A percentile compares a stretch with the other conserved stretches of the same genome.
phyloP scores from a whole-genome alignment of 2,888 invertebrate species.

The Cheilosia grossa region DNA sequence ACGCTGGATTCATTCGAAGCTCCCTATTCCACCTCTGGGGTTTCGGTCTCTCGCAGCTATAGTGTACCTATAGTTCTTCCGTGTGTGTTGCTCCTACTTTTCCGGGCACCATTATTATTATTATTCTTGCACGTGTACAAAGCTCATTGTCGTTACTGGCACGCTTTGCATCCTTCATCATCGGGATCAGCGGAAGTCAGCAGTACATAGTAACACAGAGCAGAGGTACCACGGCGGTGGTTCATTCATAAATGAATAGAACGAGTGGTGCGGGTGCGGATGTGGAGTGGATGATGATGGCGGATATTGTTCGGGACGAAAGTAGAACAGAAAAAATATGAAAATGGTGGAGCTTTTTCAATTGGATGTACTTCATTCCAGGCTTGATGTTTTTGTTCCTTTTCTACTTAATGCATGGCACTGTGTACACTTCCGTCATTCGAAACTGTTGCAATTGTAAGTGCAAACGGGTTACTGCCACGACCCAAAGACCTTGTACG shows the following conservation, averaged over 20 bases:
- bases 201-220: slow-evolving; percentile 3
- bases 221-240: slow-evolving; percentile 33
- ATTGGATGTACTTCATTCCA: slow-evolving; percentile 44
- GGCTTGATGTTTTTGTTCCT: slow-evolving; percentile 20
- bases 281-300: neutral
- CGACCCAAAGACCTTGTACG: slow-evolving; percentile 28
- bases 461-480: slow-evolving; percentile 49
- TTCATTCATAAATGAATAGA: slow-evolving; percentile 68
- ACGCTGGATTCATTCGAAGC: slow-evolving; percentile 55
- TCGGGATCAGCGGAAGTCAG: slow-evolving; percentile 5
- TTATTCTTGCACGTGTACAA: slow-evolving; percentile 37
- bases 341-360: slow-evolving; percentile 30
- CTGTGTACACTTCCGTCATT: slow-evolving; percentile 60
- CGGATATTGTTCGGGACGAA: slow-evolving; percentile 15
- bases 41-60: neutral
- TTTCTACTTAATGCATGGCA: slow-evolving; percentile 44
- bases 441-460: slow-evolving; percentile 61
- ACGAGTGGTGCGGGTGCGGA: slow-evolving; percentile 5
- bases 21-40: neutral
- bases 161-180: slow-evolving; percentile 36
- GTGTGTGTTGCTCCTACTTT: neutral
- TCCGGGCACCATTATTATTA: slow-evolving; percentile 10
- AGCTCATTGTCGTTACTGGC: slow-evolving; percentile 36
- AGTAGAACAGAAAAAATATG: neutral
- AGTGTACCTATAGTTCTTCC: neutral